A percentile compares a stretch with the other conserved stretches of the same genome.
Evolutionary conservation across 2,797 vertebrate species (phyloP).

Genomic region (Hoplostethus mediterraneus): DNA sequence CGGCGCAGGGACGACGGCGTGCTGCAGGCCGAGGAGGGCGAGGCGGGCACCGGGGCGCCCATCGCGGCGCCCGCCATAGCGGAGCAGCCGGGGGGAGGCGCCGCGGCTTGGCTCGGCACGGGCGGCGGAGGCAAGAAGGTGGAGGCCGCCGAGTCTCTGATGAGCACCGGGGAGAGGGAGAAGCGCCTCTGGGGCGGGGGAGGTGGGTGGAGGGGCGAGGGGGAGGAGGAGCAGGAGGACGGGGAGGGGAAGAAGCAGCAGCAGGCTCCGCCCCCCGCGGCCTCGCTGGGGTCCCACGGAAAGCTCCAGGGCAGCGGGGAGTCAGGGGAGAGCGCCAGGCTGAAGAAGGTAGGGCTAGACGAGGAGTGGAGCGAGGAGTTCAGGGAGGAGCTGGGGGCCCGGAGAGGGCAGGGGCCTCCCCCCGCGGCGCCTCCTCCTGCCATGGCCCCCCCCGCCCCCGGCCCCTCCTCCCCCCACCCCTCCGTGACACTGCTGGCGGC

Average conservation of each 20-base stretch:
- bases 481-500: slow-evolving; percentile 87
- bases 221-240: slow-evolving; percentile 85
- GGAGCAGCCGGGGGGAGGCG: slow-evolving; percentile 71
- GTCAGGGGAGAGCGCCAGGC: slow-evolving; percentile 89
- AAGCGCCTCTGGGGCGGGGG: slow-evolving; percentile 88
- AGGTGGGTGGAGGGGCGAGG: slow-evolving; percentile 86
- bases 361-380: slow-evolving; percentile 90
- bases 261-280: slow-evolving; percentile 79
- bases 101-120: slow-evolving; percentile 72
- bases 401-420: slow-evolving; percentile 85
- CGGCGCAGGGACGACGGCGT: slow-evolving; percentile 88
- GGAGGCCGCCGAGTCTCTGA: slow-evolving; percentile 88
- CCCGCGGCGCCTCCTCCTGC: slow-evolving; percentile 63
- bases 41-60: slow-evolving; percentile 80
- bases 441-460: slow-evolving; percentile 67
- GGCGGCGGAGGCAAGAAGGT: slow-evolving; percentile 85
- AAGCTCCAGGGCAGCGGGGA: slow-evolving; percentile 88
- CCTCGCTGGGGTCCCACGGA: slow-evolving; percentile 85
- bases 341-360: slow-evolving; percentile 92
- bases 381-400: slow-evolving; percentile 88
- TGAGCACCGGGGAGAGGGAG: slow-evolving; percentile 91
- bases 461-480: slow-evolving; percentile 71
- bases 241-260: slow-evolving; percentile 87
- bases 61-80: fast-evolving
- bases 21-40: slow-evolving; percentile 90